A percentile compares a stretch with the other conserved stretches of the same genome.
Evolutionary conservation across 2,888 invertebrate species (phyloP).

Genomic region (Brenthis ino): DNA sequence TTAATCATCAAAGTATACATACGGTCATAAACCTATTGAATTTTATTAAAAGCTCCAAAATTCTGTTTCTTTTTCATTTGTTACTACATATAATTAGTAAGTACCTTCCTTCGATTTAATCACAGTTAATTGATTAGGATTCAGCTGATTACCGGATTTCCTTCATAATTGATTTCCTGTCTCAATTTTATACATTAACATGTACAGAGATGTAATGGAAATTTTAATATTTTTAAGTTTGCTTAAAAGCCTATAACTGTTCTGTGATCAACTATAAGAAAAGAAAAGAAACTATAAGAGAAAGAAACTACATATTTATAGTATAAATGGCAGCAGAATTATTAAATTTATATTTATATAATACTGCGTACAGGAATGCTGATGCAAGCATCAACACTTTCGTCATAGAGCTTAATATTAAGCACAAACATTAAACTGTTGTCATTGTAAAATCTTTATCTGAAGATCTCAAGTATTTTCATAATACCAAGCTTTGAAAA

Average conservation of each 20-base stretch:
- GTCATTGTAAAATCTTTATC: not conserved
- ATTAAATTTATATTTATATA: no score
- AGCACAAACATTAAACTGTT: no score
- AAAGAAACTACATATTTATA: no score
- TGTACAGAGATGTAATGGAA: constrained; percentile 14
- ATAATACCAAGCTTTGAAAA: constrained; percentile 11
- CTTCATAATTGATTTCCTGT: constrained; percentile 15
- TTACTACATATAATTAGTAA: constrained; percentile 1
- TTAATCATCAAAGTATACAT: no score
- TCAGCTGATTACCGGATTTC: constrained; percentile 17
- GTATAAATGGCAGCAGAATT: no score
- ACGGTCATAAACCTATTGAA: no score
- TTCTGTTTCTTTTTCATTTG: constrained; percentile 12
- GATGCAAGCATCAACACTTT: no score
- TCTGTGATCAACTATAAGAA: no score
- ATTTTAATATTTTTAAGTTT: not conserved
- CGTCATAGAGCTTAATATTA: no score
- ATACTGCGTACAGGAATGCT: no score
- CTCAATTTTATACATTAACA: constrained; percentile 3
- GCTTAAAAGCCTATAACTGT: not conserved
- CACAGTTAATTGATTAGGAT: constrained; percentile 5
- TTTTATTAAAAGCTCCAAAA: no score
- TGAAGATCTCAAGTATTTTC: constrained; percentile 8
- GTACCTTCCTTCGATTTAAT: constrained; percentile 8
- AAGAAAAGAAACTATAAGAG: no score